Conservation (phyloP, 1,140 invertebrate genomes). For the Zaprionus tsacasi region DNA sequence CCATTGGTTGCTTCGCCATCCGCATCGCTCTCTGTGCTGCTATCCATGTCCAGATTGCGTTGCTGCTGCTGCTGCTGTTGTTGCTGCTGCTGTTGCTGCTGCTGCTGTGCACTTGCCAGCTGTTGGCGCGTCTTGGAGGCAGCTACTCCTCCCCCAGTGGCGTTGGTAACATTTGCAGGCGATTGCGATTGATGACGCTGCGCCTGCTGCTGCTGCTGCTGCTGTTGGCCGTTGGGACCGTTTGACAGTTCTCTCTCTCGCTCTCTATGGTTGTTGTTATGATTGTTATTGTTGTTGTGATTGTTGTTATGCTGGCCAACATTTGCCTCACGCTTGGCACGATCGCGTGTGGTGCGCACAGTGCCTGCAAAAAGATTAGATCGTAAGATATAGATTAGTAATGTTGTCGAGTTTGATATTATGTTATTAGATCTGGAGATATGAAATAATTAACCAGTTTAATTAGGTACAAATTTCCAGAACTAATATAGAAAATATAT, state of each 20-base stretch:
- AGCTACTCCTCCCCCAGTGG: conserved; percentile 13
- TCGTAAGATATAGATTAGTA: not conserved
- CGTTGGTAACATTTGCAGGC: conserved; percentile 62
- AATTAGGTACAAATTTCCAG: not conserved
- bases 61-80: conserved; percentile 59
- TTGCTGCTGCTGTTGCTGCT: conserved; percentile 41
- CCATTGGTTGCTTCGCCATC: conserved; percentile 85
- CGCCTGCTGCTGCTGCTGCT: conserved; percentile 8
- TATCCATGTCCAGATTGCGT: conserved; percentile 74
- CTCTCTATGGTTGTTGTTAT: conserved; percentile 51
- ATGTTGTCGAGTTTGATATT: too few relatives aligned
- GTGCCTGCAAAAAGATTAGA: conserved; percentile 54
- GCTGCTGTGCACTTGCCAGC: conserved; percentile 39
- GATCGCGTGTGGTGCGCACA: conserved; percentile 80
- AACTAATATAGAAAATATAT: too few relatives aligned
- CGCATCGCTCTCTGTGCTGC: conserved; percentile 84
- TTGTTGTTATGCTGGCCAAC: conserved; percentile 66
- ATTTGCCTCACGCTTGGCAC: conserved; percentile 82
- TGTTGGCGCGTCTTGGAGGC: conserved; percentile 67
- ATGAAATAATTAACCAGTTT: not conserved
- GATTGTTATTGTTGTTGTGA: conserved; percentile 57
- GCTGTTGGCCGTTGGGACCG: conserved; percentile 20
- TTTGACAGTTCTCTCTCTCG: conserved; percentile 43
- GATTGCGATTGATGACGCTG: conserved; percentile 66
- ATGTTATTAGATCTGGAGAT: too few relatives aligned